Evolutionary conservation across 1,140 invertebrate species (phyloP).

Genomic region (Adoxophyes honmai): DNA sequence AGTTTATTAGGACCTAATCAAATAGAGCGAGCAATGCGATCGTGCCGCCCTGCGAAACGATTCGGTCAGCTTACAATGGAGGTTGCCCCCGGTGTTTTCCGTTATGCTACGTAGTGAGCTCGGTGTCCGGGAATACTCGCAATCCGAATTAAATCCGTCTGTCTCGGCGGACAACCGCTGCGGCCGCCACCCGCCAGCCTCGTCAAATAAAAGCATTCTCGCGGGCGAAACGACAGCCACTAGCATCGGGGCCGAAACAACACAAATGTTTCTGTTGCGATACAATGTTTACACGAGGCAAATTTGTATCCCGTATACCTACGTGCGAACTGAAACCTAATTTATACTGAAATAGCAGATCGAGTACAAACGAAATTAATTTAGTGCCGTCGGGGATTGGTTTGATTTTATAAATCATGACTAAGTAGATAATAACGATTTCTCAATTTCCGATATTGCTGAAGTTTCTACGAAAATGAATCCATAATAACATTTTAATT

Average conservation of each 20-base stretch:
- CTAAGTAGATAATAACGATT: too few species aligned
- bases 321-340: too few species aligned
- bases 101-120: neutral
- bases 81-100: neutral
- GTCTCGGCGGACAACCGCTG: neutral
- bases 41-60: neutral
- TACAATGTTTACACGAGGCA: too few species aligned
- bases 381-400: too few species aligned
- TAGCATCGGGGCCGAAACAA: neutral
- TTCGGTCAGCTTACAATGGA: neutral
- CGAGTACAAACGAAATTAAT: too few species aligned
- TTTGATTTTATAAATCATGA: too few species aligned
- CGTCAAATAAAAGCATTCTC: conserved; percentile 8
- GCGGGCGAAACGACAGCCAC: neutral
- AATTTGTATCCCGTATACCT: too few species aligned
- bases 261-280: neutral
- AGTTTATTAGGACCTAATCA: conserved; percentile 1
- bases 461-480: too few species aligned
- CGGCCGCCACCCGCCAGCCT: neutral
- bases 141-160: conserved; percentile 5
- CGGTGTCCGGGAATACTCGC: neutral
- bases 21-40: neutral
- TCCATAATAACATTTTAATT: too few species aligned
- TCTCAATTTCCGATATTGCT: too few species aligned
- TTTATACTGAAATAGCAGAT: too few species aligned